These are phyloP conservation scores for Ochropacha duplaris DNA, from an alignment of 2,888 invertebrate genomes.

Conservation along the genomic window DNA sequence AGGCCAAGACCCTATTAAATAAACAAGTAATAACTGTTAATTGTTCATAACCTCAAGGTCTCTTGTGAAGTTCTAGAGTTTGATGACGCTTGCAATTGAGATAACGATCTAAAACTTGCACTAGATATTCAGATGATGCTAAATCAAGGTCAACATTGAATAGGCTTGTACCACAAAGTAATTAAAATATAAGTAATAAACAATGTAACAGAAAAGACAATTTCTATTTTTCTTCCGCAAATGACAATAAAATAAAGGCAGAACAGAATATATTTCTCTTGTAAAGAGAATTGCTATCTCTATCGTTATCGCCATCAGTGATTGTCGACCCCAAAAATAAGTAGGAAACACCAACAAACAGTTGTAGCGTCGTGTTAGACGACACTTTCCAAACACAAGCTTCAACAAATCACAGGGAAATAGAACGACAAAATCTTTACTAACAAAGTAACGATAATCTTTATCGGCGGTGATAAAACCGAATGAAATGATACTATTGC, in stretches of 20 bases:
- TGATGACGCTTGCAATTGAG: background rate
- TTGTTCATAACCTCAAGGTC: background rate
- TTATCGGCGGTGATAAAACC: background rate
- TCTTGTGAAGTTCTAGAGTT: background rate
- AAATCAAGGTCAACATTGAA: no score
- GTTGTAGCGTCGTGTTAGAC: background rate
- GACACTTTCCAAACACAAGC: background rate
- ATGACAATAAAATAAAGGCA: no score
- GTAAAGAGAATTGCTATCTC: background rate
- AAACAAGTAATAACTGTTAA: background rate
- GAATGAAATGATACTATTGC: background rate
- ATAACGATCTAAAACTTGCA: background rate
- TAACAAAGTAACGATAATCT: background rate
- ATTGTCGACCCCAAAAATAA: conserved; percentile 4
- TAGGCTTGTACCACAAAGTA: no score
- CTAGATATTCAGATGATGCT: no score
- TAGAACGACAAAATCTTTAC: background rate
- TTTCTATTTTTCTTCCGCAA: no score
- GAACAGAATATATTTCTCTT: background rate
- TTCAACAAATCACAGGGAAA: background rate
- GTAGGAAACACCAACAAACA: background rate
- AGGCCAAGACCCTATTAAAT: background rate
- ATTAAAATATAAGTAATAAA: no score
- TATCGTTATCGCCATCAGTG: background rate
- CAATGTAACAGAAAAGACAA: no score